Base-by-base conservation (phyloP, 2,113 vertebrate species). In the Abramis brama region DNA sequence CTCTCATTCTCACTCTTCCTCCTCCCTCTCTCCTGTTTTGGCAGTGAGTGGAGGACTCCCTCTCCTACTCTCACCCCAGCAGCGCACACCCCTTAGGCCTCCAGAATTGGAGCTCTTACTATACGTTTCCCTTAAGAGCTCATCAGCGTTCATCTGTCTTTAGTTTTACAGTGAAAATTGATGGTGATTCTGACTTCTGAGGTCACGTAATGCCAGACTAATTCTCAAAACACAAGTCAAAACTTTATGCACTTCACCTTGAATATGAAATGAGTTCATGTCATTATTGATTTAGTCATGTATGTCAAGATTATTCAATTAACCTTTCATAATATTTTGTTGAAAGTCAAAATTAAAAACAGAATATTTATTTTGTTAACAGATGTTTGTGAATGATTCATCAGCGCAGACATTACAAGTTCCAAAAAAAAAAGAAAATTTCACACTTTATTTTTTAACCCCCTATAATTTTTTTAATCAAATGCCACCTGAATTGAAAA, bases 1-100 rank as follows among this genome's bases (percentile, higher is more conserved):
- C 73, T 74, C 90, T 92, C 85, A 21, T 60, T 62, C 50, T 85
- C 79, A 36, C 75, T 81, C 47, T 50, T 47, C 11, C 70, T 71
- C 45, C 77, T 80, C 64, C 25, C 71, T 80, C 30, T 57, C 71
- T 85, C 60, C 43, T 66, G 70, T 36, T 43, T 74, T 21, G n/a
- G 25, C 13, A 45, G 36, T 55, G 57, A 85, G 45, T 74, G 27
- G 50, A 71, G 57, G 82, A 80, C 62, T 11, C 57, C 82, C 76
- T 68, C 73, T 33, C 82, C 76, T 71, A 11, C 43, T 21, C 59
- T 55, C 82, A 36, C 33, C 55, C 25, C 75, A 45, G 19, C n/a
- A 45, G 19, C n/a, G 4, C 62, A 45, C 45, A 59, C 70, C 71
- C 82, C 83, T 73, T 70, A 82, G 79, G 43, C 79, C 83, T 81